These are phyloP conservation scores for Drosophila varians DNA, from an alignment of 1,140 invertebrate species.

Conservation along the genomic window DNA sequence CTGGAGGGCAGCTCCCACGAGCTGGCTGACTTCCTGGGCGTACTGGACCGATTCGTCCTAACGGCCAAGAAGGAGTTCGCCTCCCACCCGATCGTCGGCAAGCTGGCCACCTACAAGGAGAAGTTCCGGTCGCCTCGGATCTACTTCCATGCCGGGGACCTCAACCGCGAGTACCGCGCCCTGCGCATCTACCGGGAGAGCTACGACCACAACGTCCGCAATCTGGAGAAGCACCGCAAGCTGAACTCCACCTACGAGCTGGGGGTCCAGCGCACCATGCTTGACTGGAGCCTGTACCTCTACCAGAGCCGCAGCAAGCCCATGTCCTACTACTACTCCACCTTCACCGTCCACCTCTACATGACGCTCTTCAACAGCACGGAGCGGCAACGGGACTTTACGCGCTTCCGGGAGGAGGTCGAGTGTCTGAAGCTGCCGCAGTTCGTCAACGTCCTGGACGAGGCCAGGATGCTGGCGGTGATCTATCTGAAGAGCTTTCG, in stretches of 20 bases:
- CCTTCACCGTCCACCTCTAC: constrained; percentile 73
- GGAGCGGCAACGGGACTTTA: constrained; percentile 56
- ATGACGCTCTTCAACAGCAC: constrained; percentile 73
- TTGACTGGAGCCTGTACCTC: constrained; percentile 77
- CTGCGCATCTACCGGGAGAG: constrained; percentile 71
- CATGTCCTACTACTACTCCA: constrained; percentile 78
- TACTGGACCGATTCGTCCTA: constrained; percentile 53
- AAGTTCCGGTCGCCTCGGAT: constrained; percentile 60
- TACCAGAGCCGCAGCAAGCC: constrained; percentile 75
- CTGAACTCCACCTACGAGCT: constrained; percentile 70
- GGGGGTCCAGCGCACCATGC: constrained; percentile 68
- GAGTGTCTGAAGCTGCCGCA: constrained; percentile 76
- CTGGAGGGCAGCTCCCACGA: constrained; percentile 44
- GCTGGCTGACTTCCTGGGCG: constrained; percentile 47
- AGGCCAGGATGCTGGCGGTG: constrained; percentile 69
- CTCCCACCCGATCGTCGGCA: constrained; percentile 42
- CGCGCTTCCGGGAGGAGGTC: constrained; percentile 54
- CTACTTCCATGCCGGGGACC: constrained; percentile 63
- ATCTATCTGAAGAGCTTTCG: constrained; percentile 79
- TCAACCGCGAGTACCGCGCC: constrained; percentile 55
- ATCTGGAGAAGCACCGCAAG: constrained; percentile 60
- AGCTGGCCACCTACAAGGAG: constrained; percentile 50
- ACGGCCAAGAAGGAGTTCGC: constrained; percentile 27
- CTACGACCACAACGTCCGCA: constrained; percentile 72
- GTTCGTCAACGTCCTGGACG: constrained; percentile 72